A percentile compares a stretch with the other conserved stretches of the same genome.
These are phyloP conservation scores for Choristoneura rosaceana DNA, from an alignment of 2,888 invertebrate genomes.

Conservation along the genomic window DNA sequence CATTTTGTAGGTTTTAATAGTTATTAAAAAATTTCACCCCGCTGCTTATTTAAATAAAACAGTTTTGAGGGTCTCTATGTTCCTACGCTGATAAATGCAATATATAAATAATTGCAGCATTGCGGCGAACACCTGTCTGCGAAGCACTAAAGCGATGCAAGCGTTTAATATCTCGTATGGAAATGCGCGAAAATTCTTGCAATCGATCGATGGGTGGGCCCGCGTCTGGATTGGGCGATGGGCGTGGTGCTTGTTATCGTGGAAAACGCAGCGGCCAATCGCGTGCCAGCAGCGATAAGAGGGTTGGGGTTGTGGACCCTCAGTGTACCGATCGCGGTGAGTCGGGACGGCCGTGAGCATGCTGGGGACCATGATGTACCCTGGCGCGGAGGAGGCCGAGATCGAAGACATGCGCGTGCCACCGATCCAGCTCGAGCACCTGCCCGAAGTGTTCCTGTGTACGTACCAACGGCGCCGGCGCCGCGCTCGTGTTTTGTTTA, in stretches of 20 bases:
- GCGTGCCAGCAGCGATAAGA: constrained; percentile 68
- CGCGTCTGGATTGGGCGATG: constrained; percentile 71
- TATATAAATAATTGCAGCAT: constrained; percentile 50
- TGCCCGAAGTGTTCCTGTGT: constrained; percentile 90
- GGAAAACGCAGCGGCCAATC: constrained; percentile 69
- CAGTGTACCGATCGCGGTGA: constrained; percentile 74
- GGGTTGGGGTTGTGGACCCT: constrained; percentile 78
- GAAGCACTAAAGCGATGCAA: constrained; percentile 67
- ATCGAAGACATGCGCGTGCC: constrained; percentile 88
- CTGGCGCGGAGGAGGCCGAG: constrained; percentile 69
- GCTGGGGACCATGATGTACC: constrained; percentile 84
- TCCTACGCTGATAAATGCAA: constrained; percentile 40
- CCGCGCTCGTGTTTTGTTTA: constrained; percentile 39
- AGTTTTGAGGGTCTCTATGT: too few species aligned
- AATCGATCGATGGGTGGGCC: constrained; percentile 81
- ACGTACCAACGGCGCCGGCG: constrained; percentile 71
- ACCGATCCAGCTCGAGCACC: constrained; percentile 89
- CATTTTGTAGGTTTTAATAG: not conserved
- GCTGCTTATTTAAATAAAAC: not conserved
- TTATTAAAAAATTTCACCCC: not conserved
- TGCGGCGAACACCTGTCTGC: constrained; percentile 59
- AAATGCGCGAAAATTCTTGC: constrained; percentile 73
- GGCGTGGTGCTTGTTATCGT: constrained; percentile 82
- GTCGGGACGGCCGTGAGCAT: constrained; percentile 71
- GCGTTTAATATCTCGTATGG: constrained; percentile 72